Percentiles rank a stretch among this genome's conserved stretches.
Evolutionary conservation across 2,888 invertebrate species (phyloP).

Genomic region (Leucozona laternaria): DNA sequence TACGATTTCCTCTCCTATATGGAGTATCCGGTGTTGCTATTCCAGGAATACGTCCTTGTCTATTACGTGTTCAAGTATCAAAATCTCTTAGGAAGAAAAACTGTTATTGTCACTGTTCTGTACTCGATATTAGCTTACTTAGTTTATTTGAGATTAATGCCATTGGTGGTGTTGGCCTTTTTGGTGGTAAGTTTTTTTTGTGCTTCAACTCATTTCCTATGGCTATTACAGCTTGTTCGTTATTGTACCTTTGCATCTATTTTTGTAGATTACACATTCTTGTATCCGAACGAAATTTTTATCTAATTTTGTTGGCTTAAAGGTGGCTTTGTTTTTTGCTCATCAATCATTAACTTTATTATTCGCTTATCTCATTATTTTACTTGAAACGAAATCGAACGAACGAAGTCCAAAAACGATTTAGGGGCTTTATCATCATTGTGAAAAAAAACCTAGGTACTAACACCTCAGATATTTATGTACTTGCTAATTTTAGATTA

Average conservation of each 20-base stretch:
- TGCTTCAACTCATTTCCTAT: neutral
- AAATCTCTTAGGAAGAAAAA: conserved; percentile 84
- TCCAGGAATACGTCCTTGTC: conserved; percentile 90
- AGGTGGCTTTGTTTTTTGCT: conserved; percentile 3
- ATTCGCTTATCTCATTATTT: conserved; percentile 17
- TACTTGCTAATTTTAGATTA: neutral
- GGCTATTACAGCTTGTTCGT: neutral
- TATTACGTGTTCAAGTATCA: conserved; percentile 89
- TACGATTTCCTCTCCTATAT: conserved; percentile 91
- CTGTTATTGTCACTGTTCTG: conserved; percentile 81
- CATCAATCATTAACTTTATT: conserved; percentile 37
- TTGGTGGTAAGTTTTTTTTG: conserved; percentile 82
- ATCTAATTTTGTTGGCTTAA: conserved; percentile 12
- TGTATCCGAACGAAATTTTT: neutral
- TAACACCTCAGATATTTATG: neutral
- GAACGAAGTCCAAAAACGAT: neutral
- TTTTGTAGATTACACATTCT: neutral
- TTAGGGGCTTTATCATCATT: neutral
- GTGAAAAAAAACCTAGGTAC: neutral
- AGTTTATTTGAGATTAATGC: conserved; percentile 83
- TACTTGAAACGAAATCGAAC: neutral
- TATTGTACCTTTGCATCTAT: neutral
- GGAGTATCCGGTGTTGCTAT: conserved; percentile 92
- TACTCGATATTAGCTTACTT: conserved; percentile 84
- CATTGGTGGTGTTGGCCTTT: conserved; percentile 81